phyloP scores from a whole-genome alignment of 92 coral and sea anemone species.

The Siderastrea radians region DNA sequence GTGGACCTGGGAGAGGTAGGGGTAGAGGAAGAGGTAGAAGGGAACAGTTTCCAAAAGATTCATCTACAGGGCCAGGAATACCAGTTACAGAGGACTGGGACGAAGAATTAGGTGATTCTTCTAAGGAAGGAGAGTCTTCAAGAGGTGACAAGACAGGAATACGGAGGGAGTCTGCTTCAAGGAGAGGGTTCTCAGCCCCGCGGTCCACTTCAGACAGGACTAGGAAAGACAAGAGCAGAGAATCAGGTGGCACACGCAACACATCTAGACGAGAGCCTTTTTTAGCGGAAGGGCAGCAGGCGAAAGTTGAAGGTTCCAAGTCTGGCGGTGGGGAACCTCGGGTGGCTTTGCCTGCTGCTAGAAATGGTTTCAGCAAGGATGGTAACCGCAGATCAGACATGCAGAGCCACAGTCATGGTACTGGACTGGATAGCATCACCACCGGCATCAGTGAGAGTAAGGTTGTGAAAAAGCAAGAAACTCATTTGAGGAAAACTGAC shows the following conservation, averaged over 20 bases:
- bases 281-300: conserved; percentile 99
- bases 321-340: conserved; percentile 90
- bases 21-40: conserved; percentile 78
- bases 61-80: conserved; percentile 51
- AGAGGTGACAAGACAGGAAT: conserved; percentile 37
- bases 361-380: conserved; percentile 80
- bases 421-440: conserved; percentile 76
- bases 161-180: conserved; percentile 23
- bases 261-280: conserved; percentile 93
- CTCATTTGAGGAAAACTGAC: conserved; percentile 74
- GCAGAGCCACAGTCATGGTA: conserved; percentile 60
- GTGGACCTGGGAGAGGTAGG: conserved; percentile 79
- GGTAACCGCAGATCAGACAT: conserved; percentile 73
- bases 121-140: conserved; percentile 39
- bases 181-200: conserved; percentile 45
- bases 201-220: conserved; percentile 49
- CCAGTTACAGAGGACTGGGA: conserved; percentile 98
- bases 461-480: conserved; percentile 79
- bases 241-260: conserved; percentile 63
- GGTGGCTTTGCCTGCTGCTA: conserved; percentile 99
- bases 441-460: conserved; percentile 66
- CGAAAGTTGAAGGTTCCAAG: conserved; percentile 96
- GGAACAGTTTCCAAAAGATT: conserved; percentile 50
- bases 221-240: conserved; percentile 49
- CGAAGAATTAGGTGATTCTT: conserved; percentile 60